Conservation (phyloP, 1,140 invertebrate genomes). For the Anastrepha ludens region DNA sequence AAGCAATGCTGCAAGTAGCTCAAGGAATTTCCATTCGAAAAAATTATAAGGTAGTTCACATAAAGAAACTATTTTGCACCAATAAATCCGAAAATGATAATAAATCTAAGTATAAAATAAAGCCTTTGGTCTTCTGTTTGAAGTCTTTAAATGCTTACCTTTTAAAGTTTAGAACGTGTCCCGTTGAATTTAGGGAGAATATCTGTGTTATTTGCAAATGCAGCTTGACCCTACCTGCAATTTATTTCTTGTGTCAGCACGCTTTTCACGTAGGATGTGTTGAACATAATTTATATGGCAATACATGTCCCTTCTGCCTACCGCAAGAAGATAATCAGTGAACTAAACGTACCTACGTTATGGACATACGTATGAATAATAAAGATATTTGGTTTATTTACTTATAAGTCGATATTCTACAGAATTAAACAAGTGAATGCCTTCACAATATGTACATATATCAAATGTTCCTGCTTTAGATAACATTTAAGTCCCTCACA, state of each 20-base stretch:
- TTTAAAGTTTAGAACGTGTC: constrained; percentile 18
- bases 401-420: no score
- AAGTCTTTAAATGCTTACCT: neutral
- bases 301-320: neutral
- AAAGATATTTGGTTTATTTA: no score
- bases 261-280: constrained; percentile 29
- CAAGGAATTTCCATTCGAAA: neutral
- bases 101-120: neutral
- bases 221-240: neutral
- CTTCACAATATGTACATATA: no score
- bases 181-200: neutral
- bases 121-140: neutral
- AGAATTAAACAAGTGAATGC: no score
- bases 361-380: no score
- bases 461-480: no score
- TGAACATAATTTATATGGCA: neutral
- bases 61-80: constrained; percentile 13
- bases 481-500: no score
- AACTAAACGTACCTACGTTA: no score
- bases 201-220: constrained; percentile 1
- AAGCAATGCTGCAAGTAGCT: neutral
- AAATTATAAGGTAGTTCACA: neutral
- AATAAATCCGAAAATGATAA: neutral
- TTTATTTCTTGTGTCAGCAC: constrained; percentile 30
- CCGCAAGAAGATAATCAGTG: neutral